Evolutionary conservation across 1,140 invertebrate species (phyloP), one percentile per base, ranked within the genome.

Genomic region (Dendrolimus kikuchii): DNA sequence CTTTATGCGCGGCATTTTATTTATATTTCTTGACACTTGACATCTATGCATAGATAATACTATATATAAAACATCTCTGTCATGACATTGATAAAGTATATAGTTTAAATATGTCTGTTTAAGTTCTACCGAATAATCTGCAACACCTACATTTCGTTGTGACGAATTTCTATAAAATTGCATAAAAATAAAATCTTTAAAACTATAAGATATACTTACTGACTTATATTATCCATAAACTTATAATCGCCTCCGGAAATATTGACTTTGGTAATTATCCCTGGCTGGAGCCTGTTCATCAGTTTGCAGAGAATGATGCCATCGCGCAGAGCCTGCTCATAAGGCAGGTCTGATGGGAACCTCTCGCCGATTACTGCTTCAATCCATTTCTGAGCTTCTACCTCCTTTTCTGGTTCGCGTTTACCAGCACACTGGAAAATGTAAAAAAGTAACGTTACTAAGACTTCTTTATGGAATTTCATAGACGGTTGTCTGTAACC

Each of bases 221-320:
- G 93, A 84, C 92, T 94, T 46, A 97, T 93, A 72, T 98, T 98
- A 72, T 98, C 95, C 95, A 98, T 98, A 89, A 96, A 92, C 70
- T 96, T 97, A 85, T 97, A 98, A 65, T 97, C 95, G 0, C 94
- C 95, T 4, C 95, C 96, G 4, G 92, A 92, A 1, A 90, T 90
- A 77, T 97, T 96, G 66, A 98, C 93, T 81, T 95, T 97, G n/a
- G 91, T 87, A 53, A 98, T 92, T 61, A 93, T 90, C 38, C 95
- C 95, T 4, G 96, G 96, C 62, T 92, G 87, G 5, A 98, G 86
- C 69, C 92, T 92, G 85, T 97, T 96, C 93, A 98, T 97, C 47
- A 98, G 79, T 67, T 93, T 93, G 77, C 93, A 95, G 0, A 95
- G 86, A 6, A 95, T 87, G 50, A 95, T 91, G 9, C 97, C 96